Base-by-base conservation (phyloP, 2,888 invertebrate genomes). In the Drosophila rellima region DNA sequence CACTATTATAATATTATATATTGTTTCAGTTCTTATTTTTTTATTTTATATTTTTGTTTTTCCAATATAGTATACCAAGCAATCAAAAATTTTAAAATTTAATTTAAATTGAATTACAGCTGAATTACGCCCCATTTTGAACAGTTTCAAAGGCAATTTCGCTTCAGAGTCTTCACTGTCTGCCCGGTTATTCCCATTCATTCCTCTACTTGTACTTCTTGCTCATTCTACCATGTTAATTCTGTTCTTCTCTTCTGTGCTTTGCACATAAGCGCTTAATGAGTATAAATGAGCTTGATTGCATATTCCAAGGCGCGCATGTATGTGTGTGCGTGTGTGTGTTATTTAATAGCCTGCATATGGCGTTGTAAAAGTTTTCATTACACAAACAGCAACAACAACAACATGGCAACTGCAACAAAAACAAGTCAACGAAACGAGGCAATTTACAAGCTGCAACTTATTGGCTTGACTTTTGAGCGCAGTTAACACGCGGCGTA, bases 361-460 rank as follows among this genome's bases (percentile, higher is more conserved):
- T 88, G 89, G 84, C 89, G 87, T 84, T 83, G 83, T 88, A 88
- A 88, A 88, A 88, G 83, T 83, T 83, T 83, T 82, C 86, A 83
- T 88, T 83, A 86, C 86, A 86, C 88, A 86, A 88, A 82, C 88
- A 88, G 80, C 86, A 76, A 65, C 75, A 77, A 47, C 63, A 72
- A 26, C 78, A 81, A n/a, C 42, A 54, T 42, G 59, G 70, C 40
- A 47, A 78, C 42, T 42, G 42, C 60, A 62, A 63, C 74, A 75
- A 54, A 35, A 72, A 40, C 42, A 61, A 72, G 75, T 61, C 64
- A 72, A 72, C 78, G 60, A 77, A 63, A 76, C 63, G 79, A 74
- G 78, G 74, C 75, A 78, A 74, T 78, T 77, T 77, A 77, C 79
- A 77, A 74, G 75, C 75, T 74, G 75, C 71, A 80, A 81, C 82